Conservation (phyloP, 1,140 invertebrate genomes). For the Centruroides sculpturatus region DNA sequence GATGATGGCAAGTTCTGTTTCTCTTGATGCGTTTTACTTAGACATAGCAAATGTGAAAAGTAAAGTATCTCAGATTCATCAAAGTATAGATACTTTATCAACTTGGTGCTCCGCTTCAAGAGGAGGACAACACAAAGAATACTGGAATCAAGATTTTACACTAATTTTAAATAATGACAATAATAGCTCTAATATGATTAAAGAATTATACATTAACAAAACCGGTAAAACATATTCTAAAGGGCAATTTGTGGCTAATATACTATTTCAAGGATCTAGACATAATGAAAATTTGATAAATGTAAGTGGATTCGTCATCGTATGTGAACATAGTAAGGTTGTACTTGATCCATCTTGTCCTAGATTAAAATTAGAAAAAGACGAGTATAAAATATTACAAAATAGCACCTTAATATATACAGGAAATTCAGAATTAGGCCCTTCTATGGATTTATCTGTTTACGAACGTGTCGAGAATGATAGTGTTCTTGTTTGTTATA, state of each 20-base stretch:
- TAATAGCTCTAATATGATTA: background rate
- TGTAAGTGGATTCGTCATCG: slow-evolving; percentile 11
- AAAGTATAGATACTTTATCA: background rate
- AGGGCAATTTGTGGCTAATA: slow-evolving; percentile 13
- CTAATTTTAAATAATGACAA: slow-evolving; percentile 5
- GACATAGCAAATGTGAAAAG: slow-evolving; percentile 4
- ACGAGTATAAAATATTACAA: slow-evolving; percentile 6
- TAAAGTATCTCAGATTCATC: slow-evolving; percentile 11
- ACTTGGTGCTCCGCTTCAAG: slow-evolving; percentile 9
- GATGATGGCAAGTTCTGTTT: slow-evolving; percentile 6
- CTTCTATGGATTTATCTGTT: background rate
- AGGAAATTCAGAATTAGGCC: background rate
- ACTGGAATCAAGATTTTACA: slow-evolving; percentile 14
- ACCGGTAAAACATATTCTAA: slow-evolving; percentile 10
- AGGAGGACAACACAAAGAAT: background rate
- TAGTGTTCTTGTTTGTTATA: slow-evolving; percentile 7
- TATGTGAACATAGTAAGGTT: slow-evolving; percentile 4
- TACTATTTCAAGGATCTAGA: slow-evolving; percentile 10
- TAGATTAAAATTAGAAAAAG: slow-evolving; percentile 2
- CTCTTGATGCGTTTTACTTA: slow-evolving; percentile 5
- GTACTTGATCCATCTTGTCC: slow-evolving; percentile 8
- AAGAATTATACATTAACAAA: slow-evolving; percentile 13
- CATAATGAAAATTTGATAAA: slow-evolving; percentile 7
- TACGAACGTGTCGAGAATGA: slow-evolving; percentile 6
- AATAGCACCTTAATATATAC: slow-evolving; percentile 1